A percentile compares a stretch with the other conserved stretches of the same genome.
phyloP scores from a whole-genome alignment of 2,113 vertebrate genomes.

The Cynopterus brachyotis region DNA sequence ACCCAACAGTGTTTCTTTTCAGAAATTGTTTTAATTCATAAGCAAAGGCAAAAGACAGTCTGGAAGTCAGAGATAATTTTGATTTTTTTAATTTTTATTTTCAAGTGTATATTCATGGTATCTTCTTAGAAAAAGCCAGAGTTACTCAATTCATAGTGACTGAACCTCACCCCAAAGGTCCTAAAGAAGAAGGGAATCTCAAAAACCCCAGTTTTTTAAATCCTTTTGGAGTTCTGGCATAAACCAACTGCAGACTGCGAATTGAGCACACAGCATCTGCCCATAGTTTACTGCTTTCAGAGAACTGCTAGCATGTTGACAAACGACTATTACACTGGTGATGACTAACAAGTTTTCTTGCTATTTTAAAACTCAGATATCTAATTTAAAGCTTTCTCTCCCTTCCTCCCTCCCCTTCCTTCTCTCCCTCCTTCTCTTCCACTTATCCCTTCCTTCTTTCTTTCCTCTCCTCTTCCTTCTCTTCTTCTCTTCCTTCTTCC shows the following conservation, averaged over 20 bases:
- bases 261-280: background rate
- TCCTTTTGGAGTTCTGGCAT: background rate
- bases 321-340: background rate
- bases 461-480: too few relatives aligned
- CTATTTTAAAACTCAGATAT: background rate
- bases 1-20: background rate
- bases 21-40: constrained; percentile 10
- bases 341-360: background rate
- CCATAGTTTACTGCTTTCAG: background rate
- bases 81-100: background rate
- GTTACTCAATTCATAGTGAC: background rate
- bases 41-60: background rate
- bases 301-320: background rate
- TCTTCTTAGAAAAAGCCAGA: background rate
- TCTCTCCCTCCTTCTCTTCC: too few relatives aligned
- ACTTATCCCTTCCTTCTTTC: too few relatives aligned
- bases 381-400: background rate
- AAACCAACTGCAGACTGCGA: background rate
- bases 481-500: background rate
- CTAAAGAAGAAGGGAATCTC: background rate
- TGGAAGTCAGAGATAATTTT: background rate
- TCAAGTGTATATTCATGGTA: background rate
- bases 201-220: background rate
- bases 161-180: background rate
- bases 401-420: background rate